These are phyloP conservation scores for Spondyliosoma cantharus DNA, from an alignment of 2,797 vertebrate species.

Conservation along the genomic window DNA sequence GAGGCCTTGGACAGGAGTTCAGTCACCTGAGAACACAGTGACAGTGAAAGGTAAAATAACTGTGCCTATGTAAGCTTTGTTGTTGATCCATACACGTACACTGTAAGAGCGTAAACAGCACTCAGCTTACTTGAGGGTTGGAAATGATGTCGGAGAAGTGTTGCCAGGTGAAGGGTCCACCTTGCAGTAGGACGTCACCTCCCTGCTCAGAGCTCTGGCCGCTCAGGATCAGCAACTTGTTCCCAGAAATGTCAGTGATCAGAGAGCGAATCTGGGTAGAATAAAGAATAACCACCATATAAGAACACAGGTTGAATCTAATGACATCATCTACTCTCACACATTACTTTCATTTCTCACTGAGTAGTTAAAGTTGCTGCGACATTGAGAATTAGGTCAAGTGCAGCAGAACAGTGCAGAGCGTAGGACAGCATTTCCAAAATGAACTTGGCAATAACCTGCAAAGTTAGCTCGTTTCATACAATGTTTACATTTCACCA, in stretches of 20 bases:
- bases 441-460: background rate
- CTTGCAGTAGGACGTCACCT: constrained; percentile 91
- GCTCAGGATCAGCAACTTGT: constrained; percentile 92
- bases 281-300: background rate
- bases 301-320: background rate
- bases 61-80: background rate
- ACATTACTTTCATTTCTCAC: background rate
- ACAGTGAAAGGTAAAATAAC: constrained; percentile 6
- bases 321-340: no score
- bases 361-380: background rate
- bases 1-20: constrained; percentile 87
- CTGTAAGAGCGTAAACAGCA: no score
- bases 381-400: background rate
- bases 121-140: constrained; percentile 85
- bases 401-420: background rate
- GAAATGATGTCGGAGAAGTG: constrained; percentile 90
- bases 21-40: constrained; percentile 84
- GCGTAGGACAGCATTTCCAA: background rate
- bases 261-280: constrained; percentile 86
- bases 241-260: constrained; percentile 87
- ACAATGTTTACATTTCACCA: background rate
- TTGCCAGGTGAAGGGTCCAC: constrained; percentile 90
- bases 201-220: constrained; percentile 93
- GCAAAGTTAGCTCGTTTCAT: background rate
- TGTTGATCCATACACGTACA: background rate